Percentiles rank a stretch among this genome's conserved stretches.
These are phyloP conservation scores for Motacilla alba DNA, from an alignment of 2,113 vertebrate genomes.

Conservation along the genomic window DNA sequence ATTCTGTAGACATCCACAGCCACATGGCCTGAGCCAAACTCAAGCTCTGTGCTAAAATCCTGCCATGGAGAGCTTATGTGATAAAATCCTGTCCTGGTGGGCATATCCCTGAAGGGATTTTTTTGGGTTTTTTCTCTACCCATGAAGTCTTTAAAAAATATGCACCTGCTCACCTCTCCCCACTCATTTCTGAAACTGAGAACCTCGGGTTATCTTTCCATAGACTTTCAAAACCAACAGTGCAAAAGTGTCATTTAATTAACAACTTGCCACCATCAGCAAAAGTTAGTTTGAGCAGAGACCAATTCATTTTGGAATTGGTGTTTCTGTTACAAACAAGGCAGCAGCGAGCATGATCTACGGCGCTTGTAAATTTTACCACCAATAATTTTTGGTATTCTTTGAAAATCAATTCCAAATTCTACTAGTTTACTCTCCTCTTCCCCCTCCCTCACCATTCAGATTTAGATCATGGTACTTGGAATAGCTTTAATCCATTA, in stretches of 20 bases:
- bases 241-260: slow-evolving; percentile 38
- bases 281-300: slow-evolving; percentile 51
- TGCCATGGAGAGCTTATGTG: neutral
- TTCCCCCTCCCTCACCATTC: neutral
- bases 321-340: slow-evolving; percentile 45
- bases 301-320: slow-evolving; percentile 37
- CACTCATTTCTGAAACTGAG: slow-evolving; percentile 1
- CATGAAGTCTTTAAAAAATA: neutral
- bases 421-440: slow-evolving; percentile 3
- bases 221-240: slow-evolving; percentile 1
- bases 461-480: slow-evolving; percentile 7
- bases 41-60: neutral
- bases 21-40: neutral
- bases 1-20: neutral
- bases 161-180: neutral
- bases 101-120: neutral
- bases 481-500: slow-evolving; percentile 36
- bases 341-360: neutral
- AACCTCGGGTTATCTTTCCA: slow-evolving; percentile 6
- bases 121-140: neutral
- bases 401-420: slow-evolving; percentile 52
- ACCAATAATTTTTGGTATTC: slow-evolving; percentile 49
- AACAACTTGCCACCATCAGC: slow-evolving; percentile 59
- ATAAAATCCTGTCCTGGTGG: neutral
- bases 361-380: slow-evolving; percentile 12